phyloP scores from a whole-genome alignment of 1,140 invertebrate genomes.

The Proctacanthus coquilletti region DNA sequence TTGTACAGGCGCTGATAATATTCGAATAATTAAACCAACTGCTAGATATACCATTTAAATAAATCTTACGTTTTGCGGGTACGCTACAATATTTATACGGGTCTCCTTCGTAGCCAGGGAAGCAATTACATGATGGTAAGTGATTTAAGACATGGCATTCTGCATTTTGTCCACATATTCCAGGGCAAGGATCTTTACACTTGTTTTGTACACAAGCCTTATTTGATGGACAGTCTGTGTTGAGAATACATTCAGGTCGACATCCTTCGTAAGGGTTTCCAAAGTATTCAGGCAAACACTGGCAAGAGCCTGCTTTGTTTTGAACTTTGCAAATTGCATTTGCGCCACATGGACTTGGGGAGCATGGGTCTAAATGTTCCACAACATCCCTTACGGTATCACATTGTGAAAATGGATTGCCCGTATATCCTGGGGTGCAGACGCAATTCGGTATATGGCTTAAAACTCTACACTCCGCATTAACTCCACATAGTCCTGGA shows the following conservation, averaged over 20 bases:
- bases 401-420: conserved; percentile 53
- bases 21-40: conserved; percentile 10
- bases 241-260: conserved; percentile 55
- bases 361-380: conserved; percentile 34
- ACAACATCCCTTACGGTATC: conserved; percentile 29
- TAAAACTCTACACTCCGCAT: conserved; percentile 48
- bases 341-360: conserved; percentile 44
- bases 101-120: conserved; percentile 48
- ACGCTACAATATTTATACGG: conserved; percentile 43
- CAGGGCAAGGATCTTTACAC: conserved; percentile 60
- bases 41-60: conserved; percentile 9
- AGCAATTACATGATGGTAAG: conserved; percentile 52
- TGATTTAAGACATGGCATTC: conserved; percentile 59
- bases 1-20: conserved; percentile 16
- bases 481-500: conserved; percentile 41
- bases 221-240: conserved; percentile 51
- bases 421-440: conserved; percentile 46
- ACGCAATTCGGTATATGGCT: conserved; percentile 47
- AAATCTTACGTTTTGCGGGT: conserved; percentile 39
- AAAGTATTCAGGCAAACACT: conserved; percentile 47
- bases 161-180: conserved; percentile 57
- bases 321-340: conserved; percentile 41
- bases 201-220: conserved; percentile 54
- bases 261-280: conserved; percentile 62
- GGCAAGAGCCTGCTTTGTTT: conserved; percentile 49